A percentile compares a stretch with the other conserved stretches of the same genome.
phyloP scores from a whole-genome alignment of 2,797 vertebrate species.

The Paratrypauchen microcephalus region DNA sequence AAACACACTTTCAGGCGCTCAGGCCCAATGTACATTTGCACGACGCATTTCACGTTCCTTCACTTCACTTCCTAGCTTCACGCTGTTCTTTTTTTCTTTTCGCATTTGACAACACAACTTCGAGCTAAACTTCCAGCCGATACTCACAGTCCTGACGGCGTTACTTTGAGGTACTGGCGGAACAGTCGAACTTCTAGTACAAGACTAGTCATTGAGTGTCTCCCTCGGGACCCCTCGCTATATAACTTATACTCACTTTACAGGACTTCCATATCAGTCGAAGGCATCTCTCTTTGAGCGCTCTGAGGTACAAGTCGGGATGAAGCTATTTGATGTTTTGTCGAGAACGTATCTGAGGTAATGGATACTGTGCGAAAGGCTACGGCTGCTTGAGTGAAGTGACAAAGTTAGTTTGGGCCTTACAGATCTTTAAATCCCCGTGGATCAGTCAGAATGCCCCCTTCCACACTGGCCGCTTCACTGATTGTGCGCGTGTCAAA shows the following conservation, averaged over 20 bases:
- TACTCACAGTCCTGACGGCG: conserved; percentile 62
- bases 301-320: conserved; percentile 58
- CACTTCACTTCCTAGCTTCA: conserved; percentile 22
- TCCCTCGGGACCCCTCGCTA: conserved; percentile 62
- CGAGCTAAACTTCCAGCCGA: conserved; percentile 64
- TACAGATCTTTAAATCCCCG: conserved; percentile 70
- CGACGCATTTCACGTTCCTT: conserved; percentile 21
- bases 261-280: conserved; percentile 70
- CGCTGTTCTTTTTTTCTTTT: conserved; percentile 47
- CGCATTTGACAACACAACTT: conserved; percentile 60
- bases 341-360: conserved; percentile 62
- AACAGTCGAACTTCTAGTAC: conserved; percentile 67
- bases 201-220: conserved; percentile 63
- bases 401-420: conserved; percentile 79
- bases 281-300: conserved; percentile 61
- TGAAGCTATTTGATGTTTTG: conserved; percentile 73
- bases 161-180: conserved; percentile 68
- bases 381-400: conserved; percentile 67
- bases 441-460: conserved; percentile 65
- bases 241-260: conserved; percentile 75
- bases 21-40: conserved; percentile 25
- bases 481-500: conserved; percentile 63
- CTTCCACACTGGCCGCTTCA: conserved; percentile 47
- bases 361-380: conserved; percentile 76
- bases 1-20: conserved; percentile 27